Conservation (phyloP, 2,888 invertebrate genomes). For the Notodonta ziczac region DNA sequence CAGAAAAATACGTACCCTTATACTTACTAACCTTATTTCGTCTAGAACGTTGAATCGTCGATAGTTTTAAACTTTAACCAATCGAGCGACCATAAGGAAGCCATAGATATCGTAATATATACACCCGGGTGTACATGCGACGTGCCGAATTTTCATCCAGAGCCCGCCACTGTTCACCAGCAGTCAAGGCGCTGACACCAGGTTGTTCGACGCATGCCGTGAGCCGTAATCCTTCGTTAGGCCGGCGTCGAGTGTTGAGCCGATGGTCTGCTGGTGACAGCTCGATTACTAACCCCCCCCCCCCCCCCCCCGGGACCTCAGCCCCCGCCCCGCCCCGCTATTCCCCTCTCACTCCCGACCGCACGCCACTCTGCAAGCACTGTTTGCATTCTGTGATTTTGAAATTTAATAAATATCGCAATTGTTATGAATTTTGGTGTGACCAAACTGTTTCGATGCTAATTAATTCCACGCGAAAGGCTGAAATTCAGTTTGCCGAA, state of each 20-base stretch:
- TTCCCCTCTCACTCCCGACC: conserved; percentile 2
- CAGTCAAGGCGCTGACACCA: conserved; percentile 16
- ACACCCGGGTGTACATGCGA: too few relatives aligned
- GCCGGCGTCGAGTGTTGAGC: conserved; percentile 45
- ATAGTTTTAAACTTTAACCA: too few relatives aligned
- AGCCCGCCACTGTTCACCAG: conserved; percentile 16
- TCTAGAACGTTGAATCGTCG: too few relatives aligned
- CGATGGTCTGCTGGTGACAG: conserved; percentile 48
- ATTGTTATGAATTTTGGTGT: too few relatives aligned
- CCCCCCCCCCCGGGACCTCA: background rate
- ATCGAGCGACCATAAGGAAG: too few relatives aligned
- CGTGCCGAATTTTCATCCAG: background rate
- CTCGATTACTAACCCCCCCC: conserved; percentile 45
- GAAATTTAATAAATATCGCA: background rate
- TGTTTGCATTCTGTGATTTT: conserved; percentile 5
- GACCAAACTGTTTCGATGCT: too few relatives aligned
- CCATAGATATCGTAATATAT: too few relatives aligned
- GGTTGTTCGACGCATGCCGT: conserved; percentile 34
- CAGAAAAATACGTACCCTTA: too few relatives aligned
- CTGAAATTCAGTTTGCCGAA: too few relatives aligned
- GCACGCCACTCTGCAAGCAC: conserved; percentile 3
- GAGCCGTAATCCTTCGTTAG: conserved; percentile 46
- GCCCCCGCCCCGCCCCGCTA: conserved; percentile 11
- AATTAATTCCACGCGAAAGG: too few relatives aligned
- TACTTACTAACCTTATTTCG: too few relatives aligned